Conservation (phyloP, 2,113 vertebrate genomes). For the Myotis brandtii region DNA sequence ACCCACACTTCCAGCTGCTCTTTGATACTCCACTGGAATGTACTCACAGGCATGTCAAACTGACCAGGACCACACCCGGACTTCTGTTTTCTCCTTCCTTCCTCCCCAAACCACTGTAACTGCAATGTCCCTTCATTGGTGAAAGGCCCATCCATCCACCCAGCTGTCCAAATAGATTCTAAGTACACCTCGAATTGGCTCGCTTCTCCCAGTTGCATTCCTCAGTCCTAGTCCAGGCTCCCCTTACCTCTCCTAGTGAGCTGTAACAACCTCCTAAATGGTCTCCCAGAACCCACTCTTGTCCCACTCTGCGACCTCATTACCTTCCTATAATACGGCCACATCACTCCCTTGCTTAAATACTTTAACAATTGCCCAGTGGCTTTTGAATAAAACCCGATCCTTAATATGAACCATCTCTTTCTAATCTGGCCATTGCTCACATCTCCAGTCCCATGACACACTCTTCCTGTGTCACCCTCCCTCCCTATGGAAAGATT, state of each 20-base stretch:
- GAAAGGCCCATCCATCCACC: background rate
- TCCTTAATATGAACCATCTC: background rate
- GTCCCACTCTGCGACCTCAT: background rate
- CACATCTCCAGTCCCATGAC: too few species aligned
- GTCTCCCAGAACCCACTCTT: background rate
- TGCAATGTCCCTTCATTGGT: too few species aligned
- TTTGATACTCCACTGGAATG: accelerated
- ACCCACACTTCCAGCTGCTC: too few species aligned
- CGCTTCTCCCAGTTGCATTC: background rate
- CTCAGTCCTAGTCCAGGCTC: background rate
- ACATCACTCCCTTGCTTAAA: background rate
- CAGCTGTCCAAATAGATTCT: background rate
- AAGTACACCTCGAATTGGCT: accelerated
- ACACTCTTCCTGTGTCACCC: background rate
- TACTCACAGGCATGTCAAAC: background rate
- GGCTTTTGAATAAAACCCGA: background rate
- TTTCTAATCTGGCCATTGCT: background rate
- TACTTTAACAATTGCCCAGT: background rate
- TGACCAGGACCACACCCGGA: background rate
- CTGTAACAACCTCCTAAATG: background rate
- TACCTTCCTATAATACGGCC: background rate
- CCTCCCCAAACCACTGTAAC: background rate
- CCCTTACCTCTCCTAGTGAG: background rate
- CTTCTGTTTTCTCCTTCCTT: background rate
- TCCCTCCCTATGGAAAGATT: background rate